phyloP scores from a whole-genome alignment of 1,140 invertebrate species.

The Drosophila nigrodunni region DNA sequence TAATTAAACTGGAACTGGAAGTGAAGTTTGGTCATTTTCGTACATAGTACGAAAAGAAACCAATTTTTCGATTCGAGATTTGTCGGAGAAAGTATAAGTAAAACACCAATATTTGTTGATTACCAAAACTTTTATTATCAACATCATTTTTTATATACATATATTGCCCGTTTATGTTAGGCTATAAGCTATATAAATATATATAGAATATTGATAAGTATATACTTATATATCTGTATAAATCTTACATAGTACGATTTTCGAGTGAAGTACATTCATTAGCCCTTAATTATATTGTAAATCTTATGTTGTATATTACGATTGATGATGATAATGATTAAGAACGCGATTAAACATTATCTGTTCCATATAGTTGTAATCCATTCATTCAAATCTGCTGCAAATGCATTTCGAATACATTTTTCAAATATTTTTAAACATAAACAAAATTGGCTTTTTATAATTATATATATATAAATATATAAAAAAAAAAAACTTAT shows the following conservation, averaged over 20 bases:
- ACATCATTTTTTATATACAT: slow-evolving; percentile 74
- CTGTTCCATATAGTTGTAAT: slow-evolving; percentile 58
- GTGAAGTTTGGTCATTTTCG: slow-evolving; percentile 43
- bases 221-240: slow-evolving; percentile 64
- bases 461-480: slow-evolving; percentile 28
- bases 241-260: slow-evolving; percentile 72
- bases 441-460: slow-evolving; percentile 38
- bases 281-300: slow-evolving; percentile 68
- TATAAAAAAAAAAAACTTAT: background rate
- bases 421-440: slow-evolving; percentile 56
- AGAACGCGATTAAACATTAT: slow-evolving; percentile 43
- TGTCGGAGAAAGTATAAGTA: slow-evolving; percentile 12
- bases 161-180: slow-evolving; percentile 72
- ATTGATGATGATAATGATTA: slow-evolving; percentile 52
- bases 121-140: slow-evolving; percentile 63
- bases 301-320: slow-evolving; percentile 50
- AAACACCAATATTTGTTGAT: slow-evolving; percentile 76
- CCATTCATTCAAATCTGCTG: slow-evolving; percentile 40
- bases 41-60: slow-evolving; percentile 64
- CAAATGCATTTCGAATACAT: slow-evolving; percentile 74
- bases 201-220: slow-evolving; percentile 56
- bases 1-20: slow-evolving; percentile 9
- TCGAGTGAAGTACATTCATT: slow-evolving; percentile 80
- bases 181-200: slow-evolving; percentile 73
- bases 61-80: slow-evolving; percentile 24